Conservation (phyloP, 2,888 invertebrate genomes). For the Sabellastarte sp. region DNA sequence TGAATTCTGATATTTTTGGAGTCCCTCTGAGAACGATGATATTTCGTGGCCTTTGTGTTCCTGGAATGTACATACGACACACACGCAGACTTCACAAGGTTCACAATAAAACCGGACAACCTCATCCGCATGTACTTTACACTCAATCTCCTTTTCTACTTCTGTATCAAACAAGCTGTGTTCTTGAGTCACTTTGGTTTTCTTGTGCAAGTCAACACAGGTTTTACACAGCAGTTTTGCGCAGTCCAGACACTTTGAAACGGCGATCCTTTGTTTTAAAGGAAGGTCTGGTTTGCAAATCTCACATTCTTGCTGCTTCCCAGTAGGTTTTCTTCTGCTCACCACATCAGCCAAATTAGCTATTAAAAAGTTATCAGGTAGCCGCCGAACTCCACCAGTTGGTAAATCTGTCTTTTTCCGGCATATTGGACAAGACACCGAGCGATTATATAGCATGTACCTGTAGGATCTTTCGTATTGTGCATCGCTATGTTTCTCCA, state of each 20-base stretch:
- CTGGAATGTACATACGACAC: slow-evolving; percentile 58
- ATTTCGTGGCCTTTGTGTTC: slow-evolving; percentile 57
- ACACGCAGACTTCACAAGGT: slow-evolving; percentile 55
- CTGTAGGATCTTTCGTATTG: slow-evolving; percentile 41
- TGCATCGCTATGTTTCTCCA: slow-evolving; percentile 53
- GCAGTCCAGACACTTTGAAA: slow-evolving; percentile 56
- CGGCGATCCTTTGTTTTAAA: slow-evolving; percentile 44
- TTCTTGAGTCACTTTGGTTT: slow-evolving; percentile 54
- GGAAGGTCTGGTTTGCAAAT: slow-evolving; percentile 33
- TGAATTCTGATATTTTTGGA: slow-evolving; percentile 38
- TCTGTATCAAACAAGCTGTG: slow-evolving; percentile 56
- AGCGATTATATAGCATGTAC: slow-evolving; percentile 46
- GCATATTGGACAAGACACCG: slow-evolving; percentile 55
- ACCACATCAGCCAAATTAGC: slow-evolving; percentile 50
- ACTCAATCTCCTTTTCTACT: slow-evolving; percentile 55
- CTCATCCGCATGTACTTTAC: slow-evolving; percentile 54
- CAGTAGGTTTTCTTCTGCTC: slow-evolving; percentile 3
- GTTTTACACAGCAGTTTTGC: slow-evolving; percentile 50
- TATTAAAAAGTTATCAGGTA: slow-evolving; percentile 57
- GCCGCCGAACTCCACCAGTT: slow-evolving; percentile 48
- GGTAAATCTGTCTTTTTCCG: slow-evolving; percentile 55
- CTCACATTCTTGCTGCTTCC: slow-evolving; percentile 43
- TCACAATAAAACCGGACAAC: slow-evolving; percentile 56
- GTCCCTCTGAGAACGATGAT: slow-evolving; percentile 52
- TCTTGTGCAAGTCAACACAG: slow-evolving; percentile 53